Evolutionary conservation across 2,113 vertebrate genomes (phyloP), one percentile per base, ranked within the genome.

Genomic region (Triplophysa dalaica): DNA sequence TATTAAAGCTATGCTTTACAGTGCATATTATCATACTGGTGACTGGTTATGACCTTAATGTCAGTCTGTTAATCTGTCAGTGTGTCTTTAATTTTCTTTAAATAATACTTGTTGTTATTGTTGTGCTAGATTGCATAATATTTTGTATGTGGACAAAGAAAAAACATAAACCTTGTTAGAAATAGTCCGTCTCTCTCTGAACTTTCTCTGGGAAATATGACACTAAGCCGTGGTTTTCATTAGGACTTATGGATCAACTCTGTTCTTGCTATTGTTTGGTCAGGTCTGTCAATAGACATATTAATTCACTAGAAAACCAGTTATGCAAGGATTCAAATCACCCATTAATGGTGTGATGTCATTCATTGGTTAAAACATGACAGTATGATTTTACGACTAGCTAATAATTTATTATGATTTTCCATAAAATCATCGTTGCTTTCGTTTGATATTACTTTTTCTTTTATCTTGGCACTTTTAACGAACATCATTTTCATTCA

Each of bases 221-320:
- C 19, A 76, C 29, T 21, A 66, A 60, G 41, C 61, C 17, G n/a
- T 77, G 48, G 45, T 17, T 52, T 76, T 73, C n/a, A 67, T 67
- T 56, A 62, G 54, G 45, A 61, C 64, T 52, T 72, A 50, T 66
- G 61, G 17, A 70, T 79, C 67, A 72, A 17, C 29, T 9, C 45
- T 33, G n/a, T 48, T 64, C 58, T 3, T 56, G 14, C 69, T 63
- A 56, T 80, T 82, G 64, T 82, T 67, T 41, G 21, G 43, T n/a
- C 56, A 9, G 5, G 63, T 77, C 29, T 75, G 72, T 79, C 70
- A 87, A 65, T 75, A 84, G 29, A 83, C 41, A 45, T 62, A 50
- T 70, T 84, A 83, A 87, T 80, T 85, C 80, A 84, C 17, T 33
- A 29, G 14, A 62, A 72, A 90, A 91, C 91, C 86, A 69, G 91